Evolutionary conservation across 2,888 invertebrate genomes (phyloP), one percentile per base, ranked within the genome.

Genomic region (Microctonus brassicae): DNA sequence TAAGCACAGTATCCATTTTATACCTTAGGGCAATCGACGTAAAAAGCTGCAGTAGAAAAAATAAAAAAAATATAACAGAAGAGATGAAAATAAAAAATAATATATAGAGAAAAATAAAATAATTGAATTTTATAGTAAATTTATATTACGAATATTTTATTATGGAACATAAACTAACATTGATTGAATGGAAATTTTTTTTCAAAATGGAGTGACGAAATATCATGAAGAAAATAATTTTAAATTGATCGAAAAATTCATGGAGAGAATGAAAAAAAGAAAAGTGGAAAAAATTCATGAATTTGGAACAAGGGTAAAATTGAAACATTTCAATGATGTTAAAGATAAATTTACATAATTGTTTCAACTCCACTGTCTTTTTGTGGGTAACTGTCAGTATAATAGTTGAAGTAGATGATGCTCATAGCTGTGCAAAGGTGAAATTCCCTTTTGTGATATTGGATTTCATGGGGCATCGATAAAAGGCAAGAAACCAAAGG

Each of bases 301-400:
- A 52, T 39, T 26, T 57, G 39, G 26, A 36, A 60, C 62, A 60
- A 33, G 69, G 64, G 71, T 75, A 64, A 70, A 74, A 82, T 81
- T 81, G 80, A 81, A 82, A 82, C 80, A 82, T 83, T 80, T 82
- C 76, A 80, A n/a, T n/a, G n/a, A 82, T 83, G 76, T 76, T 78
- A 76, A 74, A 74, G 77, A 77, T 74, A 69, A 74, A 82, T 83
- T 82, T 82, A 79, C 83, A 82, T 83, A 83, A 83, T 83, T 83
- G 82, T 76, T 80, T 78, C 78, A 78, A 80, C 80, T 81, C 75
- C 72, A 72, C 76, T 79, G 75, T 64, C 73, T 65, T 68, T 62
- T 69, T 52, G 60, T 66, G 68, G 57, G 60, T 66, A 62, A 64
- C 65, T 36, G 65, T 69, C 11, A n/a, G 65, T 60, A 47, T 62